Percentiles rank a stretch among this genome's conserved stretches.
Conservation (phyloP, 2,888 invertebrate genomes). For the Taenaris catops region DNA sequence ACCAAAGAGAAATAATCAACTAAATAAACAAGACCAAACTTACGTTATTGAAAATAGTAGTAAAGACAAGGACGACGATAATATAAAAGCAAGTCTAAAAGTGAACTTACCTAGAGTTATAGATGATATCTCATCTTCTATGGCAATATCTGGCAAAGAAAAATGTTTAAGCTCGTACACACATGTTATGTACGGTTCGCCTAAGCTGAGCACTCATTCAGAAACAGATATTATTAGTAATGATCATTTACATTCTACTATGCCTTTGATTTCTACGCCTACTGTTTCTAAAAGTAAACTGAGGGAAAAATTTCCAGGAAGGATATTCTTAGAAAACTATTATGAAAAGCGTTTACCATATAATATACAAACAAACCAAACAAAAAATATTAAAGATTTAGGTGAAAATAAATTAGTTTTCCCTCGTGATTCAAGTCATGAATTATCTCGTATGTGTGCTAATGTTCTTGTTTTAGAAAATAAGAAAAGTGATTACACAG, state of each 20-base stretch:
- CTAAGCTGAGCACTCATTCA: conserved; percentile 11
- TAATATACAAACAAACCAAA: neutral
- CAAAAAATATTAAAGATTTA: neutral
- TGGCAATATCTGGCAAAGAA: conserved; percentile 36
- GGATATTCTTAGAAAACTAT: neutral
- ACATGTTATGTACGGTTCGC: conserved; percentile 31
- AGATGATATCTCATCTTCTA: conserved; percentile 33
- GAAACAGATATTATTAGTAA: conserved; percentile 30
- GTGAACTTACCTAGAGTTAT: conserved; percentile 44
- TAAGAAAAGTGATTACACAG: neutral
- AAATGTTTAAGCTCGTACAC: conserved; percentile 42
- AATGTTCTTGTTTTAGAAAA: conserved; percentile 8
- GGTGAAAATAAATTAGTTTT: neutral
- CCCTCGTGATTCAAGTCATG: neutral
- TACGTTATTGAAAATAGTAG: conserved; percentile 22
- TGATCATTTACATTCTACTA: conserved; percentile 23
- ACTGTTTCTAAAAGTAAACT: conserved; percentile 3
- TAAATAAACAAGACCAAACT: conserved; percentile 11
- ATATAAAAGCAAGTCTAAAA: conserved; percentile 38
- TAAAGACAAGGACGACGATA: conserved; percentile 33
- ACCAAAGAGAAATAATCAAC: conserved; percentile 10
- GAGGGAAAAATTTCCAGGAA: conserved; percentile 5
- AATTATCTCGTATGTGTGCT: conserved; percentile 4
- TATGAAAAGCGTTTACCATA: neutral
- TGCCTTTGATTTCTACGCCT: neutral